These are phyloP conservation scores for Ophiothrix spiculata DNA, from an alignment of 35 echinoderm and acorn worm genomes.

Conservation along the genomic window DNA sequence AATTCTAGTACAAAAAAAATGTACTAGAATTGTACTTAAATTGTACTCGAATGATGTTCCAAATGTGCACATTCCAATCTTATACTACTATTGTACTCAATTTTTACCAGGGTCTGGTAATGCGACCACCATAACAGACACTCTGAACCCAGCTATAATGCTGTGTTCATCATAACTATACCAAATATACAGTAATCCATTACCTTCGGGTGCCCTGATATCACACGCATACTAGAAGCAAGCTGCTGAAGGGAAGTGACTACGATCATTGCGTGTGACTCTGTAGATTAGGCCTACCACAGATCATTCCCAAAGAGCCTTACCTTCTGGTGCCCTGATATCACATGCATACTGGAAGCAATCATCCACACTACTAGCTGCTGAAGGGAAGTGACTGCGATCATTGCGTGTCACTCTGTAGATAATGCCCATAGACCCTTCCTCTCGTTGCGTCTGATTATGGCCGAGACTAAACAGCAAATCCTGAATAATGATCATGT, in stretches of 20 bases:
- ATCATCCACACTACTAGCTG: conserved; percentile 56
- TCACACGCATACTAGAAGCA: conserved; percentile 91
- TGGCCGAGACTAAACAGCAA: conserved; percentile 87
- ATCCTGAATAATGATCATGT: conserved; percentile 81
- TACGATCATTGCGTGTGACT: conserved; percentile 64
- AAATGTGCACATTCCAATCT: too few species aligned
- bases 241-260: conserved; percentile 71
- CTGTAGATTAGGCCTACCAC: conserved; percentile 82
- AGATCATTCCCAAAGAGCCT: conserved; percentile 68
- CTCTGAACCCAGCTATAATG: too few species aligned
- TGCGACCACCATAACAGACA: too few species aligned
- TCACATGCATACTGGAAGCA: conserved; percentile 92
- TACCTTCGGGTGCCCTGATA: conserved; percentile 87
- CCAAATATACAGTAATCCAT: too few species aligned
- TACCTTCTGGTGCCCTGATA: conserved; percentile 87
- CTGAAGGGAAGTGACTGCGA: conserved; percentile 71
- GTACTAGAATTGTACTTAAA: too few species aligned
- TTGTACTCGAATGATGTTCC: too few species aligned
- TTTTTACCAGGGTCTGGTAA: too few species aligned
- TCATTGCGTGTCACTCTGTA: conserved; percentile 74
- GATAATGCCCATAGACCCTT: conserved; percentile 84
- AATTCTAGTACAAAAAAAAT: too few species aligned
- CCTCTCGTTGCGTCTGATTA: conserved; percentile 87
- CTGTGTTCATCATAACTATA: too few species aligned
- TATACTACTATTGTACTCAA: too few species aligned